Evolutionary conservation across 2,797 vertebrate species (phyloP).

Genomic region (Neomorphus geoffroyi): DNA sequence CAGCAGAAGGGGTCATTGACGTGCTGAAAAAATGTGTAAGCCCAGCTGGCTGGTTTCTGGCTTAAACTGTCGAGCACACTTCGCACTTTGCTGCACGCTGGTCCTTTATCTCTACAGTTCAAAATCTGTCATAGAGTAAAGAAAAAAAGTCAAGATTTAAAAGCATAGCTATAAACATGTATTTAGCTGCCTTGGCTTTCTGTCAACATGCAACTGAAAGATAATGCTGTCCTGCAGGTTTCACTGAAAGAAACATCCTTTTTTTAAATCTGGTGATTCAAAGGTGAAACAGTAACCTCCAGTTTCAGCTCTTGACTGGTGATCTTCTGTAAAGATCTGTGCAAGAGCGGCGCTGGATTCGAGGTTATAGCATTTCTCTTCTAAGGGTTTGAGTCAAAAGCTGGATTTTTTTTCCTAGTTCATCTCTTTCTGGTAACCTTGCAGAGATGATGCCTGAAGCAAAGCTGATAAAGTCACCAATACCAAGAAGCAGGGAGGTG

Average conservation of each 20-base stretch:
- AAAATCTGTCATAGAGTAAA: neutral
- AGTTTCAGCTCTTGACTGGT: neutral
- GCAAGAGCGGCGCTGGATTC: neutral
- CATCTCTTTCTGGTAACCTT: slow-evolving; percentile 4
- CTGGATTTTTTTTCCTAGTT: slow-evolving; percentile 1
- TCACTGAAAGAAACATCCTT: neutral
- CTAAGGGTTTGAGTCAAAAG: slow-evolving; percentile 11
- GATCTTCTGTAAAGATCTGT: neutral
- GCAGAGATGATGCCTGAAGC: neutral
- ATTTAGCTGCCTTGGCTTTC: neutral
- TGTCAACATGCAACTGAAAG: neutral
- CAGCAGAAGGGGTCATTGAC: neutral
- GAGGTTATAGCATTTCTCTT: slow-evolving; percentile 16
- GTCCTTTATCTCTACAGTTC: neutral
- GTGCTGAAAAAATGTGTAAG: neutral
- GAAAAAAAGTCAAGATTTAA: neutral
- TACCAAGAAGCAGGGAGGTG: neutral
- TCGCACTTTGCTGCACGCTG: neutral
- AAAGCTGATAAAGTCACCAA: slow-evolving; percentile 44
- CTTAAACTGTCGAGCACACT: neutral
- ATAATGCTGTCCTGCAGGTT: neutral
- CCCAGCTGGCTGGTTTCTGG: neutral
- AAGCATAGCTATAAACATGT: neutral
- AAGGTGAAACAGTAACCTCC: neutral
- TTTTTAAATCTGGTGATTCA: neutral